phyloP scores from a whole-genome alignment of 1,140 invertebrate species.

The Thaumatotibia leucotreta region DNA sequence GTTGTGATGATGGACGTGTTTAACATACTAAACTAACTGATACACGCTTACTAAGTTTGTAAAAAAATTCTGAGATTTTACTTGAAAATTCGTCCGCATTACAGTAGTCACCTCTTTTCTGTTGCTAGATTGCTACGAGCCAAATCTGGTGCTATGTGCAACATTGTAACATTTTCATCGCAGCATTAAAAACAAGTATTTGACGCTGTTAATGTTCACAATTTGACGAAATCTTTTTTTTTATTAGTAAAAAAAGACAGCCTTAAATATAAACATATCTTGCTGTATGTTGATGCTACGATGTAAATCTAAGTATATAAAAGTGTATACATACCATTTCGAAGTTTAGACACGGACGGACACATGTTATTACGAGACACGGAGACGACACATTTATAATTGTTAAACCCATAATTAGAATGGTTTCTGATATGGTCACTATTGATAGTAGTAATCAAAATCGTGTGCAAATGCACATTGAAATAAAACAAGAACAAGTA shows the following conservation, averaged over 20 bases:
- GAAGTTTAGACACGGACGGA: slow-evolving; percentile 16
- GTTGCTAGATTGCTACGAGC: slow-evolving; percentile 5
- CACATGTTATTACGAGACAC: slow-evolving; percentile 16
- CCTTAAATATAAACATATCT: too few relatives aligned
- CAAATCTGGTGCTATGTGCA: slow-evolving; percentile 4
- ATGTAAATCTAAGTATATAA: background rate
- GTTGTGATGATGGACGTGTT: too few relatives aligned
- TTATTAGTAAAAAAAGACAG: too few relatives aligned
- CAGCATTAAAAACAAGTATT: too few relatives aligned
- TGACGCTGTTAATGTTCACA: too few relatives aligned
- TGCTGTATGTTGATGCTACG: too few relatives aligned
- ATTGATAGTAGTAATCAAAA: slow-evolving; percentile 11
- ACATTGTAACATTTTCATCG: background rate
- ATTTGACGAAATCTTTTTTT: slow-evolving; percentile 5
- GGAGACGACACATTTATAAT: background rate
- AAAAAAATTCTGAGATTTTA: too few relatives aligned
- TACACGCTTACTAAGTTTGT: too few relatives aligned
- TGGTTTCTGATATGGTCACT: slow-evolving; percentile 1
- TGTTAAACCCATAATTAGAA: slow-evolving; percentile 2
- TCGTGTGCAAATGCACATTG: slow-evolving; percentile 34
- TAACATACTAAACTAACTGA: too few relatives aligned
- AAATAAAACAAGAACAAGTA: too few relatives aligned
- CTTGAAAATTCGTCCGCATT: background rate
- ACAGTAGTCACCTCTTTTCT: background rate
- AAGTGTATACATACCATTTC: slow-evolving; percentile 18